Evolutionary conservation across 2,888 invertebrate genomes (phyloP).

Genomic region (Cephus sareptanus): DNA sequence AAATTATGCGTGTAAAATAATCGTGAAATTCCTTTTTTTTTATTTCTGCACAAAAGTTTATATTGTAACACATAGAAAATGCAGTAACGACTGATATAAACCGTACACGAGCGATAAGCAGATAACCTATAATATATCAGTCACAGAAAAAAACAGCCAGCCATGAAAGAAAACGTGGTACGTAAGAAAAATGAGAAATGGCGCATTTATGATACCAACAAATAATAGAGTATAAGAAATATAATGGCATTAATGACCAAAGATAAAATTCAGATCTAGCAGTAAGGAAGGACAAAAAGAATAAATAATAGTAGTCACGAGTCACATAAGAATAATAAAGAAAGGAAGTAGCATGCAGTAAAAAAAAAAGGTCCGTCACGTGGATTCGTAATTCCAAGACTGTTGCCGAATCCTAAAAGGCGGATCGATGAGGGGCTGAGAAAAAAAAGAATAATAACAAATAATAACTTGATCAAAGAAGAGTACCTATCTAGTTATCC

Average conservation of each 20-base stretch:
- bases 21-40: not conserved
- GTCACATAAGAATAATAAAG: not conserved
- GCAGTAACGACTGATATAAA: not conserved
- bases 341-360: not conserved
- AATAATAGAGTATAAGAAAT: not conserved
- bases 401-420: not conserved
- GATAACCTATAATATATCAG: not conserved
- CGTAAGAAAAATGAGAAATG: not conserved
- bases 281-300: not conserved
- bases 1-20: not conserved
- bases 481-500: slow-evolving; percentile 39
- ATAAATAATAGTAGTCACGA: not conserved
- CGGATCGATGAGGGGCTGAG: slow-evolving; percentile 8
- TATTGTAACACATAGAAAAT: not conserved
- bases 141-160: not conserved
- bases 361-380: not conserved
- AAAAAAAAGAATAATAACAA: not conserved
- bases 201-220: not conserved
- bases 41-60: not conserved
- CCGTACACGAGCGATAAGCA: no score
- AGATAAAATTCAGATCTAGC: not conserved
- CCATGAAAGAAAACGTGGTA: not conserved
- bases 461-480: slow-evolving; percentile 16
- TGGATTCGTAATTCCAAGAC: not conserved
- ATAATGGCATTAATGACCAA: not conserved